Base-by-base conservation (phyloP, 2,113 vertebrate species). In the Actenoides hombroni region DNA sequence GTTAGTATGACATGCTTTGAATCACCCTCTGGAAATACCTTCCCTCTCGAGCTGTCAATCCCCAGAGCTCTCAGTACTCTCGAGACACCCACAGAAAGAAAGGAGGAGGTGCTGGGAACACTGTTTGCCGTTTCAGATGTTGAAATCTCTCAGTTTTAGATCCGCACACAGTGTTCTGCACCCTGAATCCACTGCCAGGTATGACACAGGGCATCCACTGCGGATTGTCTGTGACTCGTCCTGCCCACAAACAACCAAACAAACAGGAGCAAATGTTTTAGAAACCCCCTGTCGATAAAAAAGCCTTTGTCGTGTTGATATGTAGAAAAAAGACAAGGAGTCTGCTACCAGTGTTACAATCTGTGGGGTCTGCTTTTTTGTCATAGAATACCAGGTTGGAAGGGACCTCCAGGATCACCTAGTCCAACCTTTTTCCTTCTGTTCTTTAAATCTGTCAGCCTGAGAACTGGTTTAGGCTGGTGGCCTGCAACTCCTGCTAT, bases 1-100 rank as follows among this genome's bases (percentile, higher is more conserved):
- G 56, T 86, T 83, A 89, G 67, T 13, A 4, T 91, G 51, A 31
- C 93, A 28, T 37, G 11, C 61, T 93, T 95, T 95, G 88, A 94
- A 51, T 96, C 90, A 86, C 12, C 73, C 48, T 60, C 83, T 92
- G 80, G 90, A 96, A 89, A 85, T 84, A 86, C 90, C 86, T 94
- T 86, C 69, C 78, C 33, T 90, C 67, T 93, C 88, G 73, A 78
- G 29, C 61, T 87, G 77, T 83, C 91, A 91, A 21, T 91, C 77
- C 42, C 57, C 48, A 7, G 46, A 76, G 76, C 81, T 96, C 51
- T 10, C 88, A 65, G 86, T 17, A 5, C 80, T 88, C 53, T 76
- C 7, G 1, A 89, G 83, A 93, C 92, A 89, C 92, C 70, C 77
- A 94, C 94, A 87, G 57, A 90, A 56, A 85, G 91, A 65, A 82